Percentiles rank a stretch among this genome's conserved stretches.
Conservation (phyloP, 37 sponge, comb jelly and placozoan genomes). For the Tethya wilhelma region DNA sequence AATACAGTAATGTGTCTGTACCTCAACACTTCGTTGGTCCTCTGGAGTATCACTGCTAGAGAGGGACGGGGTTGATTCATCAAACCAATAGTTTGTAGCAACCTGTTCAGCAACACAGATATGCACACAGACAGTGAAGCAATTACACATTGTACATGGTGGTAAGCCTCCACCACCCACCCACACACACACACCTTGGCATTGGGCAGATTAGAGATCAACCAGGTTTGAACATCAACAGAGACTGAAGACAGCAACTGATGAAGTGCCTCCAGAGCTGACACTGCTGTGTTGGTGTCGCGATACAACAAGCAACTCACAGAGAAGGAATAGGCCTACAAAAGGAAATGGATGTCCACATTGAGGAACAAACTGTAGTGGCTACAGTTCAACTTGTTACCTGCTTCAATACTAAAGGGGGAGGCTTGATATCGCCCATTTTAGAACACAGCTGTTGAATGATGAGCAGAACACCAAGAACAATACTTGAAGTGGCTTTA, state of each 20-base stretch:
- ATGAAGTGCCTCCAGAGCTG: constrained; percentile 42
- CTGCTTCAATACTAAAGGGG: constrained; percentile 7
- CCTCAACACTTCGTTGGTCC: no score
- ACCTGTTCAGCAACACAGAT: constrained; percentile 3
- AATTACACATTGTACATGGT: no score
- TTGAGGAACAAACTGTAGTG: no score
- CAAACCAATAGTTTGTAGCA: constrained; percentile 10
- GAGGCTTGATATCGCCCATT: neutral
- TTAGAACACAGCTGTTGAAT: constrained; percentile 9
- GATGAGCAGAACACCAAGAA: no score
- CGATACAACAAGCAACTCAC: constrained; percentile 41
- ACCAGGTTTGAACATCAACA: constrained; percentile 22
- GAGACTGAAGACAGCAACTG: constrained; percentile 16
- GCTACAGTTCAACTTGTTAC: no score
- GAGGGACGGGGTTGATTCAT: no score
- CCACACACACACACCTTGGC: neutral
- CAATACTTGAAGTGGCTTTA: no score
- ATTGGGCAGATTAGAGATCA: constrained; percentile 21
- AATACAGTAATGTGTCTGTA: no score
- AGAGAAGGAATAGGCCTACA: constrained; percentile 31
- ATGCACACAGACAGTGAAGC: neutral
- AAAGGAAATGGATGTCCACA: neutral
- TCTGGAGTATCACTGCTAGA: no score
- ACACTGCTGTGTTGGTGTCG: constrained; percentile 29
- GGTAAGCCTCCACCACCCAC: no score